Evolutionary conservation across 2,113 vertebrate genomes (phyloP).

Genomic region (Mesoclemmys tuberculata): DNA sequence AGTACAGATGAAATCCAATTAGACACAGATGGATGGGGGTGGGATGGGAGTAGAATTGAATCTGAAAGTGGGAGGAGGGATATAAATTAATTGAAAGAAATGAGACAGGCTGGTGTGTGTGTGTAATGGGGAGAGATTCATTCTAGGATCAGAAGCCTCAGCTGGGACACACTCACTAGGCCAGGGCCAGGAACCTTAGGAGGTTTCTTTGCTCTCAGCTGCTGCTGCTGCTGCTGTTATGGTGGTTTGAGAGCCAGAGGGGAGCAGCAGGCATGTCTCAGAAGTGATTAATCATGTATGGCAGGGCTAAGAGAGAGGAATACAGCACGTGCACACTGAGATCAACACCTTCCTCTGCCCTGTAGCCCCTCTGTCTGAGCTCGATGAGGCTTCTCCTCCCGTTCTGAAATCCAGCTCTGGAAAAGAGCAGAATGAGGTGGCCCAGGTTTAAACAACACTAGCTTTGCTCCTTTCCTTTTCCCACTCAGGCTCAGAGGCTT

Average conservation of each 20-base stretch:
- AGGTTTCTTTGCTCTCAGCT: conserved; percentile 56
- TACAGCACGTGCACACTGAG: not conserved
- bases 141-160: conserved; percentile 31
- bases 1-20: conserved; percentile 71
- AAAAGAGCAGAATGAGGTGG: not conserved
- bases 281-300: conserved; percentile 75
- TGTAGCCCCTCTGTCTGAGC: not conserved
- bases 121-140: not conserved
- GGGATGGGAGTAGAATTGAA: conserved; percentile 48
- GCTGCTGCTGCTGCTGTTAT: conserved; percentile 24
- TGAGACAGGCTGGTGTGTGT: conserved; percentile 13
- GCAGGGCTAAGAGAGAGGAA: conserved; percentile 59
- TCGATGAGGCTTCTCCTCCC: not conserved
- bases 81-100: conserved; percentile 47
- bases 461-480: not conserved
- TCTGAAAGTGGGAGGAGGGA: conserved; percentile 50
- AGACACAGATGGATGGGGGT: conserved; percentile 63
- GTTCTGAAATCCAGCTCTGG: conserved; percentile 15
- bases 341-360: conserved; percentile 17
- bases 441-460: not conserved
- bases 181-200: conserved; percentile 51
- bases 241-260: conserved; percentile 64
- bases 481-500: not conserved
- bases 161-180: conserved; percentile 34
- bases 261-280: conserved; percentile 69